These are phyloP conservation scores for Drosophila stalkeri DNA, from an alignment of 2,888 invertebrate genomes.

Conservation along the genomic window DNA sequence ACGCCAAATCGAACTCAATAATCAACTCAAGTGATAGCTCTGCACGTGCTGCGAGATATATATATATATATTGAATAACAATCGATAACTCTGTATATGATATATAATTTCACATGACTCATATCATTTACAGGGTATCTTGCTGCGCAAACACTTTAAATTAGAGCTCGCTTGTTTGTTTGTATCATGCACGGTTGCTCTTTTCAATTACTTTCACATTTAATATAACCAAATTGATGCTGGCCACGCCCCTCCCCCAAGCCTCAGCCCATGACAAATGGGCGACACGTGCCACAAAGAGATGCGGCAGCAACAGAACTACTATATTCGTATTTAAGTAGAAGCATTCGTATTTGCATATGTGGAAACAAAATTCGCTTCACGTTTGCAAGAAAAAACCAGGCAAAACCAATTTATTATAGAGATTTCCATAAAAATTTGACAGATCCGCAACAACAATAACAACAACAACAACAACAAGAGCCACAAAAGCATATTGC, in stretches of 20 bases:
- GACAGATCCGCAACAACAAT: conserved; percentile 35
- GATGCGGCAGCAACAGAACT: conserved; percentile 5
- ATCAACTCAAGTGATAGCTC: no score
- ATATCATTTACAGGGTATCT: background rate
- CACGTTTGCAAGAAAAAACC: conserved; percentile 43
- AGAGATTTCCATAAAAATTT: conserved; percentile 62
- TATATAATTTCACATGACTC: background rate
- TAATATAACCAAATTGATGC: conserved; percentile 32
- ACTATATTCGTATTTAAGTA: conserved; percentile 10
- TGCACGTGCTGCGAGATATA: no score
- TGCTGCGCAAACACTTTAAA: background rate
- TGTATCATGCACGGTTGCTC: conserved; percentile 22
- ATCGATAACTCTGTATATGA: no score
- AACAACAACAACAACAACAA: background rate
- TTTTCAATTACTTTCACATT: conserved; percentile 44
- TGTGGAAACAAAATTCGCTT: conserved; percentile 30
- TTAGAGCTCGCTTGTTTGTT: background rate
- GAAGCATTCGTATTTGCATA: conserved; percentile 11
- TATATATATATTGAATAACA: no score
- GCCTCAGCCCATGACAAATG: conserved; percentile 5
- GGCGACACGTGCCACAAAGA: conserved; percentile 16
- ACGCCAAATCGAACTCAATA: no score
- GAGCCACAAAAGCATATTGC: conserved; percentile 11
- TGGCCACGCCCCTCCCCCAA: background rate
- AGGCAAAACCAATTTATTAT: conserved; percentile 48